A percentile compares a stretch with the other conserved stretches of the same genome.
These are phyloP conservation scores for Troglohyphantes excavatus DNA, from an alignment of 2,888 invertebrate species.

Conservation along the genomic window DNA sequence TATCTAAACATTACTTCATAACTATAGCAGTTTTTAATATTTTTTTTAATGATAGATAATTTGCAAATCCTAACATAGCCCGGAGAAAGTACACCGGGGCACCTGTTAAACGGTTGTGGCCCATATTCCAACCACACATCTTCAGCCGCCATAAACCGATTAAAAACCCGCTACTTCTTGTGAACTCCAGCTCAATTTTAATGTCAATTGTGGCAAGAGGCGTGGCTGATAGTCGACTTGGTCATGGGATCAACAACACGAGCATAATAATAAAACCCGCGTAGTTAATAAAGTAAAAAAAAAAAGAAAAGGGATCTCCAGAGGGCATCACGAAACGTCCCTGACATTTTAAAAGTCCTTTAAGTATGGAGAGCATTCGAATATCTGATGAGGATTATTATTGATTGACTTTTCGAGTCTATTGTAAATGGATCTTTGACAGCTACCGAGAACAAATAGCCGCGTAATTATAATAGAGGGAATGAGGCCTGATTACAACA, in stretches of 20 bases:
- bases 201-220: slow-evolving; percentile 36
- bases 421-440: slow-evolving; percentile 74
- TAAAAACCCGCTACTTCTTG: background rate
- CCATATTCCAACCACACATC: background rate
- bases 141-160: background rate
- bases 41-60: too few species aligned
- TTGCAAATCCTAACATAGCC: too few species aligned
- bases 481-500: slow-evolving; percentile 40
- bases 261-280: slow-evolving; percentile 47
- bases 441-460: slow-evolving; percentile 70
- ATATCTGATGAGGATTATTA: slow-evolving; percentile 74
- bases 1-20: too few species aligned
- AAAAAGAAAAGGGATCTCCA: slow-evolving; percentile 37
- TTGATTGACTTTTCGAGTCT: slow-evolving; percentile 73
- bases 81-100: too few species aligned
- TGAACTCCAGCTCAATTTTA: slow-evolving; percentile 23
- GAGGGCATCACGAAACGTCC: slow-evolving; percentile 73
- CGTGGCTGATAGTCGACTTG: slow-evolving; percentile 38
- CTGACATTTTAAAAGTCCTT: slow-evolving; percentile 74
- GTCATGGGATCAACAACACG: slow-evolving; percentile 17
- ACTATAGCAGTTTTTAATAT: too few species aligned
- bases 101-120: too few species aligned
- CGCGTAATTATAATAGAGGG: slow-evolving; percentile 72
- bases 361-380: slow-evolving; percentile 46
- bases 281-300: too few species aligned